Conservation (phyloP, 2,113 vertebrate species). For the Zeus faber region DNA sequence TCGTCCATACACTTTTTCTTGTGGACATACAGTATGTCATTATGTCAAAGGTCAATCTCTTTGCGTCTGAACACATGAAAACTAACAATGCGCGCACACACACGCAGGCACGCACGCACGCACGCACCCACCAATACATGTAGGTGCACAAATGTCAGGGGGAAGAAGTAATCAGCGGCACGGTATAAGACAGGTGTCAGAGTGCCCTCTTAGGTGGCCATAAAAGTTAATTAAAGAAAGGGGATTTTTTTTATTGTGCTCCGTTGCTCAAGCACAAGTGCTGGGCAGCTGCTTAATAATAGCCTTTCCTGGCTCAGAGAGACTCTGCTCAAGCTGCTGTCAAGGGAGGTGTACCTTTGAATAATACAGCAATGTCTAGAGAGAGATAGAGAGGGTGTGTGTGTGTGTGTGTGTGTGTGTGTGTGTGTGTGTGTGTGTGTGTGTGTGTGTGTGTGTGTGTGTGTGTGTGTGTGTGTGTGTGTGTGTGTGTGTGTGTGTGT, state of each 20-base stretch:
- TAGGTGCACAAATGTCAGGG: slow-evolving; percentile 23
- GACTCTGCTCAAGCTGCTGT: slow-evolving; percentile 51
- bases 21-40: too few species aligned
- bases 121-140: slow-evolving; percentile 7
- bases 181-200: slow-evolving; percentile 64
- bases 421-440: slow-evolving; percentile 3
- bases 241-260: slow-evolving; percentile 69
- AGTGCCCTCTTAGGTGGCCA: slow-evolving; percentile 60
- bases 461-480: slow-evolving; percentile 7
- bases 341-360: slow-evolving; percentile 46
- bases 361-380: too few species aligned
- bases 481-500: neutral
- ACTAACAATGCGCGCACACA: slow-evolving; percentile 1
- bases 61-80: too few species aligned
- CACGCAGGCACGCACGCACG: slow-evolving; percentile 9
- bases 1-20: too few species aligned
- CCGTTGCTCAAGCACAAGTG: slow-evolving; percentile 38
- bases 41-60: too few species aligned
- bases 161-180: slow-evolving; percentile 48
- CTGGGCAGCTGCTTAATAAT: slow-evolving; percentile 58
- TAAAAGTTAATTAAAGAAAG: slow-evolving; percentile 77
- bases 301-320: slow-evolving; percentile 38
- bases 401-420: slow-evolving; percentile 14
- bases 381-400: slow-evolving; percentile 23
- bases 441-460: slow-evolving; percentile 9